Evolutionary conservation across 2,113 vertebrate species (phyloP).

Genomic region (Saimiri boliviensis): DNA sequence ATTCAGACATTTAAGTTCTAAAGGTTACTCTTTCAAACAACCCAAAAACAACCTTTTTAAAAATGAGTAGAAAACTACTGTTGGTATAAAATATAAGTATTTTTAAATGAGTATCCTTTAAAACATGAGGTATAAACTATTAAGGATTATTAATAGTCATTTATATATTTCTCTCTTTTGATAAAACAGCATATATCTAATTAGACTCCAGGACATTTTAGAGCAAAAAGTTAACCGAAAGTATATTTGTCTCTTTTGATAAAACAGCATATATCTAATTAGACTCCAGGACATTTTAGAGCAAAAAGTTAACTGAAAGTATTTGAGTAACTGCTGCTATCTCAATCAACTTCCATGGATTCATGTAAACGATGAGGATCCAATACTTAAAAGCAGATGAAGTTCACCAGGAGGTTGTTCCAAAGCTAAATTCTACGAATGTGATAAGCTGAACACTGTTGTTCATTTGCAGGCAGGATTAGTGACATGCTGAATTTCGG

Average conservation of each 20-base stretch:
- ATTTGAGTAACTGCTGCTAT: background rate
- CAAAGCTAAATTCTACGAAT: fast-evolving
- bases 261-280: background rate
- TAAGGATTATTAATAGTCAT: background rate
- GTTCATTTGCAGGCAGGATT: background rate
- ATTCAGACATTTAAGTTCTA: background rate
- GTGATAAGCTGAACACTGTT: background rate
- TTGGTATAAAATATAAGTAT: background rate
- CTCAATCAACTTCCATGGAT: background rate
- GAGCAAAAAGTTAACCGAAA: background rate
- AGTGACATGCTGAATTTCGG: background rate
- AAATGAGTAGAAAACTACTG: slow-evolving; percentile 8
- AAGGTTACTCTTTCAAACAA: slow-evolving; percentile 21
- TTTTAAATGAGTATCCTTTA: background rate
- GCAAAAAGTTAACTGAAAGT: background rate
- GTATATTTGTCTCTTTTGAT: background rate
- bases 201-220: background rate
- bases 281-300: background rate
- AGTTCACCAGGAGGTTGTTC: background rate
- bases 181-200: background rate
- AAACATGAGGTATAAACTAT: background rate
- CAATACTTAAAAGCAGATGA: background rate
- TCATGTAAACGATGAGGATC: background rate
- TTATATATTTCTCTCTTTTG: background rate
- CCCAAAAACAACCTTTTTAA: background rate